Evolutionary conservation across 2,797 vertebrate genomes (phyloP), one percentile per base, ranked within the genome.

Genomic region (Myiotriccus ornatus): DNA sequence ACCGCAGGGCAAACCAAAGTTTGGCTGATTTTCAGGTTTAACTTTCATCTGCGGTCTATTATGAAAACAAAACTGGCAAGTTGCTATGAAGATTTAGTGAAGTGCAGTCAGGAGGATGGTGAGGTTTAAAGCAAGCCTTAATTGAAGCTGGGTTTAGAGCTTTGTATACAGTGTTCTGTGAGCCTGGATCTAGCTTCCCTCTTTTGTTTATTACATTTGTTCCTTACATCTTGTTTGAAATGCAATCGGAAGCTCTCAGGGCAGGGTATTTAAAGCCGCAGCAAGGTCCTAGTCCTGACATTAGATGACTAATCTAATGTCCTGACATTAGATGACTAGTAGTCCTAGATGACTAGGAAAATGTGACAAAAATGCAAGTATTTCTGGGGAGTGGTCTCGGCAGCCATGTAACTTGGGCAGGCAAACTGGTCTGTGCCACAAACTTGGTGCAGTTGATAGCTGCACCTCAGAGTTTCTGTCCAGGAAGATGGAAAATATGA

Each of bases 11-110:
- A 95, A 93, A 46, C 24, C 44, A 57, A 82, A 68, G 30, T 46
- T 84, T 95, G 95, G 85, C 70, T 86, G 84, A 65, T 95, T 83
- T 92, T 88, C 91, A 94, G 59, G 64, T 94, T 95, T 93, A 84
- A 63, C 84, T 93, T 84, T 76, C 74, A 82, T 82, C 63, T 93
- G 89, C 0, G 41, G 90, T 96, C 52, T 95, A 4, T 90, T 77
- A 74, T 11, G 46, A 77, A 95, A 96, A 95, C 83, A 96, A 88
- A 94, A 79, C 83, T 57, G 80, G 20, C 85, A 91, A 82, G 67
- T 76, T 94, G 63, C 74, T 93, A 5, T 25, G 85, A 94, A 90
- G 69, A 32, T 71, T 60, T 70, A 91, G 20, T 81, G 70, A 89
- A 84, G 27, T 60, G 63, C 76, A 82, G 67, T 89, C 76, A 91